Percentiles rank a stretch among this genome's conserved stretches.
phyloP scores from a whole-genome alignment of 2,113 vertebrate species.

The Carlito syrichta region DNA sequence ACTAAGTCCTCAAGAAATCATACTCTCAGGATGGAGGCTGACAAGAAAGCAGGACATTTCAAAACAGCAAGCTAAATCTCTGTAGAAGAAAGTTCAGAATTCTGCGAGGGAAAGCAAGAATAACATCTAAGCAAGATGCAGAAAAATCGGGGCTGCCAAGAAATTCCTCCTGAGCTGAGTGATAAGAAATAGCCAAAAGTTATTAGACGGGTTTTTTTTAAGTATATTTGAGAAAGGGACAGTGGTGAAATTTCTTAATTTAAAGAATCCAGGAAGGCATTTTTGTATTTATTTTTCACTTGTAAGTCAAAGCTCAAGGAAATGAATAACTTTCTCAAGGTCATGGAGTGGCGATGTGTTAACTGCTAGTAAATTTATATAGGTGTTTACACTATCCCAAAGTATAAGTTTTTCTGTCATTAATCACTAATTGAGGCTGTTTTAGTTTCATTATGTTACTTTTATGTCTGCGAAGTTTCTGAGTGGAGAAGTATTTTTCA shows the following conservation, averaged over 20 bases:
- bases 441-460: neutral
- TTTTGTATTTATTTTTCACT: neutral
- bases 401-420: neutral
- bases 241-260: neutral
- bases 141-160: neutral
- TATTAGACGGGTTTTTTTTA: neutral
- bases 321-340: neutral
- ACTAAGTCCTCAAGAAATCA: neutral
- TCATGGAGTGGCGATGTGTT: neutral
- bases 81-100: neutral
- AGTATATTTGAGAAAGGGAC: neutral
- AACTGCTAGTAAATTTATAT: neutral
- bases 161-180: neutral
- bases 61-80: neutral
- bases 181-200: neutral
- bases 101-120: neutral
- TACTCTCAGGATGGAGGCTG: neutral
- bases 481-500: neutral
- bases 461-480: neutral
- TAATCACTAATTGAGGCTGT: neutral
- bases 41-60: neutral
- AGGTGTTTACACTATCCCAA: neutral
- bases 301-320: neutral
- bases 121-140: neutral
- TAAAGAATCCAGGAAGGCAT: neutral